Evolutionary conservation across 2,113 vertebrate species (phyloP).

Genomic region (Chionodraco myersi): DNA sequence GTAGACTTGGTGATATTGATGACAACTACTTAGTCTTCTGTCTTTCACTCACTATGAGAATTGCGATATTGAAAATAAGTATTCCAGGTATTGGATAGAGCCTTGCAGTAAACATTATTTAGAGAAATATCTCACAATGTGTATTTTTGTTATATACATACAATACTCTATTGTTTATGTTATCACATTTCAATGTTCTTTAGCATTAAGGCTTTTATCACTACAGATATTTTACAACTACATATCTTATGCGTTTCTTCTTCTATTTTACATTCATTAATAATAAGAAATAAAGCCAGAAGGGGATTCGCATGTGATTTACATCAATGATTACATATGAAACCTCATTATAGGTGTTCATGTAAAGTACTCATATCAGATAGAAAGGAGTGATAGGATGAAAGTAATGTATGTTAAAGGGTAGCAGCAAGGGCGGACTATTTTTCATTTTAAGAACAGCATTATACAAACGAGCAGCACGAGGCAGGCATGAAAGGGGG

Average conservation of each 20-base stretch:
- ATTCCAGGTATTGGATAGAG: too few species aligned
- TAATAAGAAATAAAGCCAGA: not conserved
- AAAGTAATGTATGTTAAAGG: slow-evolving; percentile 1
- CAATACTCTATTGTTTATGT: too few species aligned
- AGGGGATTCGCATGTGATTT: not conserved
- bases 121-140: too few species aligned
- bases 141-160: too few species aligned
- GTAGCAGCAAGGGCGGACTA: not conserved
- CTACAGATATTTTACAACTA: too few species aligned
- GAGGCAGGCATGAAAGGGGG: slow-evolving; percentile 32
- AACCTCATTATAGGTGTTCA: too few species aligned
- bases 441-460: slow-evolving; percentile 35
- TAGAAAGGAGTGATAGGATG: not conserved
- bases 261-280: not conserved
- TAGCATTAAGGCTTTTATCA: too few species aligned
- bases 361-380: not conserved
- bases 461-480: slow-evolving; percentile 32
- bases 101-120: too few species aligned
- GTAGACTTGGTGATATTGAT: not conserved
- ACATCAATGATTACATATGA: not conserved
- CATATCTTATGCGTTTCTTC: too few species aligned
- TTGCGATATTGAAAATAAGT: not conserved
- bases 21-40: not conserved
- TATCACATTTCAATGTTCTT: too few species aligned
- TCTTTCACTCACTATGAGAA: not conserved